Evolutionary conservation across 2,113 vertebrate species (phyloP), one percentile per base, ranked within the genome.

Genomic region (Nymphicus hollandicus): DNA sequence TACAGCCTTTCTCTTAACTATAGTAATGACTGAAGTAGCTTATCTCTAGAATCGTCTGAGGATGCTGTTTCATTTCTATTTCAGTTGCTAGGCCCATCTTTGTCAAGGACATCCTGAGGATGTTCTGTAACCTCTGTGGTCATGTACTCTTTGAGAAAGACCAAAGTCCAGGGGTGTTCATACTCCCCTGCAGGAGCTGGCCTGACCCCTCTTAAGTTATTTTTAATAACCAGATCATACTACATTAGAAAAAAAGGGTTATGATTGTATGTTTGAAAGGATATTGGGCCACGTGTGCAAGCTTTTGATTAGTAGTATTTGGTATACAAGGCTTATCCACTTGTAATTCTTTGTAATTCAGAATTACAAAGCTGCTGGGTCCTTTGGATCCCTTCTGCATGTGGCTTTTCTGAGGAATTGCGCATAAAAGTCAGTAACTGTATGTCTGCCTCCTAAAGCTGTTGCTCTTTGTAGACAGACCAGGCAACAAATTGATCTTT

Each of bases 91-190:
- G 74, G 29, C 10, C 50, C 1, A 2, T 17, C 43, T 50, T 13
- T 65, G n/a, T 27, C 27, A 20, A 35, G 66, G 68, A 16, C 20
- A 33, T 73, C 55, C 81, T 7, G 44, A 66, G 87, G 60, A 23
- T 81, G 53, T 66, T 70, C 39, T 25, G 5, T 27, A n/a, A 44
- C n/a, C 13, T 28, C 44, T 56, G 46, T 43, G 69, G 15, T 23
- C 0, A 0, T 13, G 27, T 35, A 2, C 2, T 18, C 12, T 20
- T 31, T 46, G 39, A 49, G 52, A 49, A 47, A 68, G 22, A 44
- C 47, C 19, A 27, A 53, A 77, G 17, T 11, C 47, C 31, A 7
- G 24, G 4, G 11, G 37, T 9, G 4, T 60, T 50, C 24, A 23
- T 6, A 1, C 11, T 60, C 4, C 9, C 7, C 16, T 24, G 28